These are phyloP conservation scores for Ceratosolen solmsi DNA, from an alignment of 1,140 invertebrate genomes.

Conservation along the genomic window DNA sequence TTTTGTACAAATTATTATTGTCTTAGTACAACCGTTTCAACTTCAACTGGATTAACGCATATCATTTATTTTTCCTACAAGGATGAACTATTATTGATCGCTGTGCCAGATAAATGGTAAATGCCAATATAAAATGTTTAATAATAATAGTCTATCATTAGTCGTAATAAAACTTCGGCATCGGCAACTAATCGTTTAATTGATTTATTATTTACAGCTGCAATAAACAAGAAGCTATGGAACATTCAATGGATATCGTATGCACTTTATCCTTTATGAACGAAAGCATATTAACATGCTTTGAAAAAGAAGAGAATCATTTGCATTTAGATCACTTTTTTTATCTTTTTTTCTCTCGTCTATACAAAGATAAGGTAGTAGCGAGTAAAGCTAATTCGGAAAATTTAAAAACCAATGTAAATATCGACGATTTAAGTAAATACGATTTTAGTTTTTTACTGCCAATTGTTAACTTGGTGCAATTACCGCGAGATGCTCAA, in stretches of 20 bases:
- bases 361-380: conserved; percentile 63
- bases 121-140: conserved; percentile 63
- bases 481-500: conserved; percentile 83
- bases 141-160: conserved; percentile 57
- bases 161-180: not conserved
- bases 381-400: conserved; percentile 42
- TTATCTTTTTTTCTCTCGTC: conserved; percentile 71
- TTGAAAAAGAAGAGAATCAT: conserved; percentile 66
- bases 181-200: conserved; percentile 42
- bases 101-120: conserved; percentile 72
- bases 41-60: conserved; percentile 74
- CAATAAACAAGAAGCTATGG: conserved; percentile 71
- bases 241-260: conserved; percentile 72
- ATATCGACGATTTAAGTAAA: conserved; percentile 46
- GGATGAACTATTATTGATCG: conserved; percentile 75
- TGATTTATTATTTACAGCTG: conserved; percentile 70
- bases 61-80: conserved; percentile 75
- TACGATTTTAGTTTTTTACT: conserved; percentile 66
- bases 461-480: conserved; percentile 75
- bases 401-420: conserved; percentile 40
- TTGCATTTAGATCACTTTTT: conserved; percentile 75
- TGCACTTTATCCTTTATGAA: conserved; percentile 74
- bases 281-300: conserved; percentile 73
- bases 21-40: conserved; percentile 74
- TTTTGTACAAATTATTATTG: conserved; percentile 40